A percentile compares a stretch with the other conserved stretches of the same genome.
phyloP scores from a whole-genome alignment of 1,140 invertebrate species.

The Anadara kagoshimensis region DNA sequence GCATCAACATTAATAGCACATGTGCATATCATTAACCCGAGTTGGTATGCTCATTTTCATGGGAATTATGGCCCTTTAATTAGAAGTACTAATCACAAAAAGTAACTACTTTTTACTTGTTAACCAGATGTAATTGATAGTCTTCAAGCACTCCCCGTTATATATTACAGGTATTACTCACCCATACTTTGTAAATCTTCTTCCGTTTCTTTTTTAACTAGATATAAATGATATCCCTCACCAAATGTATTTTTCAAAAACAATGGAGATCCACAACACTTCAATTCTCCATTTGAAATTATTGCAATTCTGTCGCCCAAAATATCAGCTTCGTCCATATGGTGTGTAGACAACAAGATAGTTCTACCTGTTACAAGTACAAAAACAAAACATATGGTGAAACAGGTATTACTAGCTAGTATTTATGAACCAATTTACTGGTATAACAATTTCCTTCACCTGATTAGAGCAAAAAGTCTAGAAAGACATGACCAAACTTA shows the following conservation, averaged over 20 bases:
- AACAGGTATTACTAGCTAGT: too few relatives aligned
- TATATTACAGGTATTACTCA: too few relatives aligned
- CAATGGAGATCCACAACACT: conserved; percentile 79
- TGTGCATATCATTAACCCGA: too few relatives aligned
- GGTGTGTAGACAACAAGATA: conserved; percentile 82
- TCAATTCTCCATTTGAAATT: conserved; percentile 79
- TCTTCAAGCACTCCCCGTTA: too few relatives aligned
- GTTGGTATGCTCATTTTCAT: too few relatives aligned
- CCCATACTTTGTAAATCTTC: conserved; percentile 17
- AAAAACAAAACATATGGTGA: too few relatives aligned
- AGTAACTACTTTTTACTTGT: too few relatives aligned
- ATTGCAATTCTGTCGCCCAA: conserved; percentile 83
- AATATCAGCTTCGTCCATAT: conserved; percentile 81
- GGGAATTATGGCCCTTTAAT: too few relatives aligned
- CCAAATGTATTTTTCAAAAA: conserved; percentile 81
- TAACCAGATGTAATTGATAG: too few relatives aligned
- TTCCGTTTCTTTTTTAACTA: conserved; percentile 61
- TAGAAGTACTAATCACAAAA: too few relatives aligned
- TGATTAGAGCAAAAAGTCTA: background rate
- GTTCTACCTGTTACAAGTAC: conserved; percentile 76
- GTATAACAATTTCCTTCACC: background rate
- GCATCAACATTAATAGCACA: too few relatives aligned
- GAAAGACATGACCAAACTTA: conserved; percentile 3
- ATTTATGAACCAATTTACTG: background rate
- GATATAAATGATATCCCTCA: conserved; percentile 80